phyloP scores from a whole-genome alignment of 2,797 vertebrate species.

The Hypotaenidia okinawae region DNA sequence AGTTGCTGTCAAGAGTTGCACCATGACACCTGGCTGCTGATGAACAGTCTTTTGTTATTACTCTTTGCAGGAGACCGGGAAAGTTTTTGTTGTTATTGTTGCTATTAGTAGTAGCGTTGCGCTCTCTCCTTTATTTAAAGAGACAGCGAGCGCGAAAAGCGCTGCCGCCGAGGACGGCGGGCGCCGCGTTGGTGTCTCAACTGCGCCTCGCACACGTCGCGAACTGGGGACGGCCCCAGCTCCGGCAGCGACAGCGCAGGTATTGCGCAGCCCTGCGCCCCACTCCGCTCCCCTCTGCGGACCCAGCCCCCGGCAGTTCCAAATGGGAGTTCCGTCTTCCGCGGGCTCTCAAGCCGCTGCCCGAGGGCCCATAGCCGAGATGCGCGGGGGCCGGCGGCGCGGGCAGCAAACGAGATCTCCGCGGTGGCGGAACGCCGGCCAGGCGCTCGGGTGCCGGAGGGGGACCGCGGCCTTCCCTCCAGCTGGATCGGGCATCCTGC shows the following conservation, averaged over 20 bases:
- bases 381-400: background rate
- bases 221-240: too few species aligned
- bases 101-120: background rate
- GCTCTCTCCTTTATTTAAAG: constrained; percentile 74
- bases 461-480: background rate
- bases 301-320: fast-evolving
- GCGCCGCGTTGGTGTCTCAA: fast-evolving
- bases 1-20: constrained; percentile 93
- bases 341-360: background rate
- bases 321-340: too few species aligned
- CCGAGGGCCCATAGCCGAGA: fast-evolving
- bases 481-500: background rate
- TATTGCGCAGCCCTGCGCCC: background rate
- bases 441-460: too few species aligned
- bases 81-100: constrained; percentile 77
- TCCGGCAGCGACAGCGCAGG: too few species aligned
- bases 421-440: background rate
- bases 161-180: background rate
- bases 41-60: constrained; percentile 88
- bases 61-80: constrained; percentile 77
- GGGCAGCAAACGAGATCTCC: background rate
- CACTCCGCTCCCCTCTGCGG: background rate
- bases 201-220: background rate
- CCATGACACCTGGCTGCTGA: constrained; percentile 94
- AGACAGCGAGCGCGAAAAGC: constrained; percentile 49